These are phyloP conservation scores for Ia io DNA, from an alignment of 2,113 vertebrate genomes.

Conservation along the genomic window DNA sequence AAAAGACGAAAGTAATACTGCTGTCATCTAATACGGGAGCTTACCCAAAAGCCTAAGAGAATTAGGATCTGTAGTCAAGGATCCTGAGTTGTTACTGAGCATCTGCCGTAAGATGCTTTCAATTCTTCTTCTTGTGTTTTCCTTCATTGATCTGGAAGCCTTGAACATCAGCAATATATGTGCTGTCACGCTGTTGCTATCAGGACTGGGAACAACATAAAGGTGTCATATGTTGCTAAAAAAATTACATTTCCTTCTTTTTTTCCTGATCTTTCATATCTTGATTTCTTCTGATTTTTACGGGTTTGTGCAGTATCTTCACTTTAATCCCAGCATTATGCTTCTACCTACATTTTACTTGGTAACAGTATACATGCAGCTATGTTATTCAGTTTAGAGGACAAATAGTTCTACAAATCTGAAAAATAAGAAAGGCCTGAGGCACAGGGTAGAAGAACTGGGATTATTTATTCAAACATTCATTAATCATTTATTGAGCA, in stretches of 20 bases:
- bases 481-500: background rate
- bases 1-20: background rate
- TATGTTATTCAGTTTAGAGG: background rate
- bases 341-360: background rate
- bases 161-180: slow-evolving; percentile 71
- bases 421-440: background rate
- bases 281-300: background rate
- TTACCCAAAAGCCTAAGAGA: slow-evolving; percentile 61
- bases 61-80: slow-evolving; percentile 30
- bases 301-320: background rate
- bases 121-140: slow-evolving; percentile 46
- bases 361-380: background rate
- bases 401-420: background rate
- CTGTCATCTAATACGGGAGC: background rate
- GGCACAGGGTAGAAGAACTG: background rate
- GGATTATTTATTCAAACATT: background rate
- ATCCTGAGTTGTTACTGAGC: slow-evolving; percentile 29
- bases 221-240: background rate
- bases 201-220: slow-evolving; percentile 52
- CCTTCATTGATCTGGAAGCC: slow-evolving; percentile 11
- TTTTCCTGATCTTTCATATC: background rate
- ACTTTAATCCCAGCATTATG: background rate
- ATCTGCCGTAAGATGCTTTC: slow-evolving; percentile 53
- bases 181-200: slow-evolving; percentile 39
- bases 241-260: background rate